Evolutionary conservation across 2,797 vertebrate species (phyloP).

Genomic region (Tokudaia muenninki): DNA sequence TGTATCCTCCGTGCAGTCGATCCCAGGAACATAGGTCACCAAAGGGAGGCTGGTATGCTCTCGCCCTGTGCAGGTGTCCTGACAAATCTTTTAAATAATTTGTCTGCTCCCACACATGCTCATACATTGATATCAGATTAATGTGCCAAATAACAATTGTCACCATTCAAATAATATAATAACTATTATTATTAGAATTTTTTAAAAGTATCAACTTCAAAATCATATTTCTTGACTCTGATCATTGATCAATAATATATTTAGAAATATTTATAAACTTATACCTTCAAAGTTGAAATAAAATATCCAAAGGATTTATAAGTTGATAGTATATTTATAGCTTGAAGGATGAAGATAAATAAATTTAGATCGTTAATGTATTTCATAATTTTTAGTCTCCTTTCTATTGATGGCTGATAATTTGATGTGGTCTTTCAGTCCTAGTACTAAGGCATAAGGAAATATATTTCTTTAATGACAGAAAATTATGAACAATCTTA

Average conservation of each 20-base stretch:
- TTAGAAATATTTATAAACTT: constrained; percentile 36
- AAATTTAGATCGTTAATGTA: constrained; percentile 6
- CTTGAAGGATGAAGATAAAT: not conserved
- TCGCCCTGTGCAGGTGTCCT: no score
- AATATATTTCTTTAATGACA: constrained; percentile 27
- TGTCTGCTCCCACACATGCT: not conserved
- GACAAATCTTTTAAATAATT: constrained; percentile 4
- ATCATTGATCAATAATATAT: not conserved
- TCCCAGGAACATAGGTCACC: no score
- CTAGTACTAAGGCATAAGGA: constrained; percentile 1
- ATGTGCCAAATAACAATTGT: constrained; percentile 21
- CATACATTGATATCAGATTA: not conserved
- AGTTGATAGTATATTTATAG: not conserved
- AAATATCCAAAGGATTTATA: not conserved
- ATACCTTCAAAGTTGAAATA: constrained; percentile 21
- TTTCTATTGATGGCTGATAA: constrained; percentile 33
- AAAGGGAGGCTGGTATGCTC: no score
- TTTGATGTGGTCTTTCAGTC: constrained; percentile 7
- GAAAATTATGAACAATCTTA: constrained; percentile 57
- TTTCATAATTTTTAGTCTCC: constrained; percentile 32
- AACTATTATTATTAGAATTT: not conserved
- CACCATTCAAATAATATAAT: not conserved
- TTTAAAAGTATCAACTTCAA: constrained; percentile 10
- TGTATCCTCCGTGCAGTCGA: no score
- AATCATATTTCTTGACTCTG: not conserved